Evolutionary conservation across 2,113 vertebrate genomes (phyloP).

Genomic region (Oceanodroma tethys): DNA sequence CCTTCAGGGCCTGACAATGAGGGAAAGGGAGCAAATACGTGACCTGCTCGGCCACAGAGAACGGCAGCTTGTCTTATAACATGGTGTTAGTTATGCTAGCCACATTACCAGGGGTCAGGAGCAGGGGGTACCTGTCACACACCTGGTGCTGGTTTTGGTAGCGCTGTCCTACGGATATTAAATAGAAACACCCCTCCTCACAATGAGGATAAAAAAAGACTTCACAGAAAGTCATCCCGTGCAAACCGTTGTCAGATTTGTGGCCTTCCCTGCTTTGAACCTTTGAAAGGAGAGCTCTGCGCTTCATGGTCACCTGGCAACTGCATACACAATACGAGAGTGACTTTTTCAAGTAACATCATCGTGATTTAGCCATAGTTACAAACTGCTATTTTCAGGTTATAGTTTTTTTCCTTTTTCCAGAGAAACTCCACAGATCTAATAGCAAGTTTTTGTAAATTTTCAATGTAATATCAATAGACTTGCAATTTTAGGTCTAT

Average conservation of each 20-base stretch:
- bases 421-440: not conserved
- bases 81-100: not conserved
- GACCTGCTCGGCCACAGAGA: not conserved
- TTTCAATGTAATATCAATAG: not conserved
- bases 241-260: not conserved
- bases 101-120: accelerated
- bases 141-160: not conserved
- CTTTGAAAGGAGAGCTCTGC: not conserved
- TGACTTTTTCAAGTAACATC: not conserved
- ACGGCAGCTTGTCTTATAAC: not conserved
- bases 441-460: not conserved
- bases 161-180: accelerated
- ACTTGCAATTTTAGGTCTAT: not conserved
- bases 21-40: not conserved
- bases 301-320: not conserved
- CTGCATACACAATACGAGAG: not conserved
- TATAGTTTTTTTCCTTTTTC: not conserved
- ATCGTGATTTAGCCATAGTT: not conserved
- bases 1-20: not conserved
- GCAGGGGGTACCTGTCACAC: too few relatives aligned
- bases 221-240: not conserved
- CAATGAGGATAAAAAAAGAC: not conserved
- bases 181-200: not conserved
- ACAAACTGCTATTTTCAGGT: not conserved
- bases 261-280: not conserved